Base-by-base conservation (phyloP, 1,140 invertebrate species). In the Bathynomus jamesi region DNA sequence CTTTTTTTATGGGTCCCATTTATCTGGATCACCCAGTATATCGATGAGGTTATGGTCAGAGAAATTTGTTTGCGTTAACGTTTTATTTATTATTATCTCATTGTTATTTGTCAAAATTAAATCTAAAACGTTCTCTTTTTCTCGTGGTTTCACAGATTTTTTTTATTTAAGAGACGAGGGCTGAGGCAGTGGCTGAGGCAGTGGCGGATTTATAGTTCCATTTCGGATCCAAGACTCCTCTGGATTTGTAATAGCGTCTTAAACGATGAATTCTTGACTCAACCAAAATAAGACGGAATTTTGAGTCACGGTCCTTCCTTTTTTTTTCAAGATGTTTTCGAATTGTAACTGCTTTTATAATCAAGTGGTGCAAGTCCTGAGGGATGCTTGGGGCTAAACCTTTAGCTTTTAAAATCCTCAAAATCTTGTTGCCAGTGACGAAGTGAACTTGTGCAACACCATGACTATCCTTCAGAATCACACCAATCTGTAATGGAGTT, bases 141-240 rank as follows among this genome's bases (percentile, higher is more conserved):
- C n/a, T n/a, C n/a, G n/a, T n/a, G n/a, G n/a, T n/a, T n/a, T n/a
- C n/a, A n/a, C n/a, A n/a, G n/a, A n/a, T n/a, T n/a, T n/a, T n/a
- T n/a, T 69, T 24, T 69, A 79, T 64, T 94, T 94, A 99, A 82
- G 96, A 94, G 74, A 99, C 95, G 82, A 99, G 86, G 81, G 96
- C 95, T n/a, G n/a, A n/a, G n/a, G n/a, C n/a, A n/a, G n/a, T n/a
- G n/a, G n/a, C n/a, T 78, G 96, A 98, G 31, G 96, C 96, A 69
- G 96, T 99, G 80, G 91, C 91, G 29, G 94, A 96, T 84, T 98
- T 95, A 81, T 99, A 99, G 84, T 97, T 99, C 97, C 97, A 99
- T 83, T 91, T 98, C 21, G 96, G 95, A 63, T 96, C 88, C 61
- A 99, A 86, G 66, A 96, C 91, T 80, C 89, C 90, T 84, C 95